Base-by-base conservation (phyloP, 2,888 invertebrate genomes). In the Tenthredo distinguenda region DNA sequence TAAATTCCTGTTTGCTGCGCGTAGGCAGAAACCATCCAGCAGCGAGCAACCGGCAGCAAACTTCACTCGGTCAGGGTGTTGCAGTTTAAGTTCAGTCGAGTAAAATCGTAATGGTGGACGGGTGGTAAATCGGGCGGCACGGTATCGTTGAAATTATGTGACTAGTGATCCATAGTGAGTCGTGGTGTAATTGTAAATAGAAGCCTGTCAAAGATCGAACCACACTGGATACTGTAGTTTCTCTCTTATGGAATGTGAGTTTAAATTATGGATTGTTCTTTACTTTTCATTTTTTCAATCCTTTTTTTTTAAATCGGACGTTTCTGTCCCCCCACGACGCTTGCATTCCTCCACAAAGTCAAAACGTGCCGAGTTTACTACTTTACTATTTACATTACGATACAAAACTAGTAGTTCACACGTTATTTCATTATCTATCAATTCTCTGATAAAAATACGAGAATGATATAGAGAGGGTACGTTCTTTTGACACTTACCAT, bases 241-340 rank as follows among this genome's bases (percentile, higher is more conserved):
- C 74, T 84, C 76, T 84, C 62, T 62, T 62, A 84, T 85, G 87
- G 86, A 87, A 88, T 88, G 88, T 88, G 87, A 87, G 74, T 83
- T 81, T 86, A 50, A 79, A 77, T 76, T 31, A 55, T 71, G n/a
- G 71, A 88, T 87, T 86, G 86, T 47, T 40, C 31, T n/a, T 55
- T 77, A 34, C 77, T 77, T 18, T 34, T n/a, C 31, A 31, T 77
- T 77, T 34, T 26, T 55, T 55, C 40, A 77, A 34, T 50, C 55
- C 26, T 34, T 50, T 55, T 77, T 50, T 37, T 55, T 31, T 55
- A 86, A 87, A 88, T 88, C 87, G 84, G 87, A 76, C 79, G 87
- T 88, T 58, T 55, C 50, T 65, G 43, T 81, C 12, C 81, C 65
- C 81, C 81, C 81, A 81, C 81, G 81, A 81, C 81, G 81, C n/a